Conservation (phyloP, 1,140 invertebrate species). For the Magallana angulata region DNA sequence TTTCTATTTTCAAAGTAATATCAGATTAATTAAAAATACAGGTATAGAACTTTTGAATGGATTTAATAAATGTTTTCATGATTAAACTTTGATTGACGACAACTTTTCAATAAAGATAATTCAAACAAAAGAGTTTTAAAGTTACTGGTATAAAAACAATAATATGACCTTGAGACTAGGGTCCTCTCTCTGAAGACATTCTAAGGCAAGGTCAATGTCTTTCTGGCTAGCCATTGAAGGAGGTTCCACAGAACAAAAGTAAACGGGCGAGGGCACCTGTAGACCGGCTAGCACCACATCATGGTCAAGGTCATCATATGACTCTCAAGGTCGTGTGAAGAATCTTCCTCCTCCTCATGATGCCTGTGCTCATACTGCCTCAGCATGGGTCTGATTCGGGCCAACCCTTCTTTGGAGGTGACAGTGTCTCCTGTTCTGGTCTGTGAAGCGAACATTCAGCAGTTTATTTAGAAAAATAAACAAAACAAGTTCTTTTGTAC, state of each 20-base stretch:
- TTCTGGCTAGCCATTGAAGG: conserved; percentile 88
- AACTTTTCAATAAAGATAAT: neutral
- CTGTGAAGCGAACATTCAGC: conserved; percentile 65
- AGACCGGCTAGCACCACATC: conserved; percentile 84
- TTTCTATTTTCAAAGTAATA: too few relatives aligned
- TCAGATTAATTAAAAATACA: too few relatives aligned
- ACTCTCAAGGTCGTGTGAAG: neutral
- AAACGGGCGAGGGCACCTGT: conserved; percentile 93
- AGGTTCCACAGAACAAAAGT: conserved; percentile 97
- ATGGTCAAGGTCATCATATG: conserved; percentile 57
- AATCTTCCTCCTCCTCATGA: conserved; percentile 24
- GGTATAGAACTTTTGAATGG: too few relatives aligned
- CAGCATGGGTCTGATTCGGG: conserved; percentile 71
- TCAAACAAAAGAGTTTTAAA: neutral
- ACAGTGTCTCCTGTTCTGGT: conserved; percentile 93
- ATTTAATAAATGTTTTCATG: too few relatives aligned
- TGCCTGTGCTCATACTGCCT: conserved; percentile 53
- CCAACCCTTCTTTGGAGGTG: conserved; percentile 82
- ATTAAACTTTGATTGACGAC: neutral
- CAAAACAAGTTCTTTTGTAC: neutral
- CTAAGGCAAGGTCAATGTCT: conserved; percentile 90
- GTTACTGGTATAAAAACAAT: neutral
- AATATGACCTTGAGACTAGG: conserved; percentile 89
- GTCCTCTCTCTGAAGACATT: conserved; percentile 93
- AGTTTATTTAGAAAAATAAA: neutral